Percentiles rank a stretch among this genome's conserved stretches.
Evolutionary conservation across 2,113 vertebrate genomes (phyloP).

Genomic region (Haplotaxodon microlepis): DNA sequence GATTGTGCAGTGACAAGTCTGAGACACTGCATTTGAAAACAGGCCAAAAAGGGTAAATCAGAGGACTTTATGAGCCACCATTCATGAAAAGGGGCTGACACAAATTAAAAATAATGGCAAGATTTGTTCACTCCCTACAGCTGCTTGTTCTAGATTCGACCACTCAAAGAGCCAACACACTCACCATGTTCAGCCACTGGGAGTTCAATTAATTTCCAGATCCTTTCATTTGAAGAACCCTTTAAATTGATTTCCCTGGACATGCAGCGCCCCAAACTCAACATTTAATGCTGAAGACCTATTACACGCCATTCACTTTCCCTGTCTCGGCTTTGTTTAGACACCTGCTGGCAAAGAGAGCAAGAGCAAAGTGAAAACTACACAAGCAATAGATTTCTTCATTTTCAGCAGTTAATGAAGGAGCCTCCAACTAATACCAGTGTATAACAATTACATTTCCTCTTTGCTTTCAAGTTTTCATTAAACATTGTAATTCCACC

Average conservation of each 20-base stretch:
- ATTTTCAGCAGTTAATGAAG: conserved; percentile 27
- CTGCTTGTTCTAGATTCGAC: conserved; percentile 32
- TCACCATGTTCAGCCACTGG: conserved; percentile 40
- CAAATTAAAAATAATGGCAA: conserved; percentile 54
- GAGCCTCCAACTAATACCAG: conserved; percentile 21
- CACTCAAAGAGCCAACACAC: conserved; percentile 29
- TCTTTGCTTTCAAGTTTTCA: conserved; percentile 23
- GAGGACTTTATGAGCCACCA: background rate
- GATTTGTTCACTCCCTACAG: conserved; percentile 27
- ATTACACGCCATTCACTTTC: conserved; percentile 18
- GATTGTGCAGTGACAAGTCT: background rate
- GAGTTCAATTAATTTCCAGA: conserved; percentile 60
- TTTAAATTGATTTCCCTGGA: conserved; percentile 57
- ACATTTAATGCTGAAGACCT: conserved; percentile 31
- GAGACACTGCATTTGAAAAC: background rate
- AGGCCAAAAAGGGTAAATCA: background rate
- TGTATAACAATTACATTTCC: conserved; percentile 29
- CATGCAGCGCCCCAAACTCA: conserved; percentile 34
- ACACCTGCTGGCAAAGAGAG: conserved; percentile 37
- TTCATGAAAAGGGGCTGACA: conserved; percentile 31
- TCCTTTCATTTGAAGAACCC: conserved; percentile 56
- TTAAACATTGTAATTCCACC: background rate
- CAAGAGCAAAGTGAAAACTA: background rate
- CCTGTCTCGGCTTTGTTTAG: background rate
- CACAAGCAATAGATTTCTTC: background rate